Conservation (phyloP, 2,888 invertebrate genomes). For the Ectropis crepuscularia region DNA sequence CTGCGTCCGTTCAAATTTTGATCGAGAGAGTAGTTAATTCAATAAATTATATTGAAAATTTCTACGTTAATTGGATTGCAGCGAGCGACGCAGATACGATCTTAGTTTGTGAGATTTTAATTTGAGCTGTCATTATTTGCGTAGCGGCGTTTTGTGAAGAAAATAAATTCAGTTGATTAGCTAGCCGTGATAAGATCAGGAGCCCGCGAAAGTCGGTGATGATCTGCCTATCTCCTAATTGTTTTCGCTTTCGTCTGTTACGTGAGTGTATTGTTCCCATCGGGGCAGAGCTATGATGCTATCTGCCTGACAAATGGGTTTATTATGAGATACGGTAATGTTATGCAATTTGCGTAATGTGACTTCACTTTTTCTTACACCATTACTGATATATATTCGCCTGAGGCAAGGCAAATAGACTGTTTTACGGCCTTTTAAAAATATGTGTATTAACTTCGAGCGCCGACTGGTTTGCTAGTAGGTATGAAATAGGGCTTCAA, state of each 20-base stretch:
- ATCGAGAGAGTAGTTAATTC: conserved; percentile 44
- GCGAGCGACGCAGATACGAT: conserved; percentile 50
- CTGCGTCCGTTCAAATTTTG: conserved; percentile 38
- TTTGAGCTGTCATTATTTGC: conserved; percentile 54
- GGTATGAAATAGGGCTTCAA: background rate
- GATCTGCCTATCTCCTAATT: conserved; percentile 71
- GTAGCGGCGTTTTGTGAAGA: conserved; percentile 40
- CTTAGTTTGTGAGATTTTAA: conserved; percentile 56
- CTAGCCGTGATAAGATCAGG: conserved; percentile 49
- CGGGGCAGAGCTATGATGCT: conserved; percentile 55
- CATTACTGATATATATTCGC: conserved; percentile 45
- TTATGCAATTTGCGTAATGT: conserved; percentile 69
- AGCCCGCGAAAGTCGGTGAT: conserved; percentile 64
- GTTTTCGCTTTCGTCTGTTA: conserved; percentile 76
- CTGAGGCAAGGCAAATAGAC: conserved; percentile 35
- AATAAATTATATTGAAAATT: conserved; percentile 44
- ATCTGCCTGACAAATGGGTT: conserved; percentile 75
- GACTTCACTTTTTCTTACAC: conserved; percentile 51
- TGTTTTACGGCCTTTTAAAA: conserved; percentile 31
- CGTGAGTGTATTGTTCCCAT: conserved; percentile 67
- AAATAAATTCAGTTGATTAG: conserved; percentile 51
- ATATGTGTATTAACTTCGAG: conserved; percentile 30
- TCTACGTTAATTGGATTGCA: conserved; percentile 53
- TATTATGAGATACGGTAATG: conserved; percentile 66
- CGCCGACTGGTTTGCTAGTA: conserved; percentile 20